phyloP scores from a whole-genome alignment of 2,888 invertebrate genomes.

The Polyommatus icarus region DNA sequence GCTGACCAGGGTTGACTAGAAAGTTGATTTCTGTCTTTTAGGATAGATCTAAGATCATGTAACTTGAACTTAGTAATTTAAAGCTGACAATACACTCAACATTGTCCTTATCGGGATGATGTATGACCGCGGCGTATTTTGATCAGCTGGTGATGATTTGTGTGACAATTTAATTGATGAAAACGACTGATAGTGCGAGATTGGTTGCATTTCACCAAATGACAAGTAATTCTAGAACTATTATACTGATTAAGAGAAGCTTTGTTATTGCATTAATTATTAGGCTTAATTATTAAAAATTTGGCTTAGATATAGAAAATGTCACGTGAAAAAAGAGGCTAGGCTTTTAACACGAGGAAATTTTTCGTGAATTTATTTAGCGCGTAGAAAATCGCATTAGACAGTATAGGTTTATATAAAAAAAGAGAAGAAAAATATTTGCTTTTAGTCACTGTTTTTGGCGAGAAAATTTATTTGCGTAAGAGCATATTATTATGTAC shows the following conservation, averaged over 20 bases:
- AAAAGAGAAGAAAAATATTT: background rate
- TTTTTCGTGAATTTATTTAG: too few relatives aligned
- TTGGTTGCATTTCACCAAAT: background rate
- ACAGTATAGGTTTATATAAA: background rate
- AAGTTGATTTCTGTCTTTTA: background rate
- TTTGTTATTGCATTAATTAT: background rate
- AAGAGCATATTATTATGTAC: background rate
- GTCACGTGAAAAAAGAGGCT: background rate
- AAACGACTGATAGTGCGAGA: background rate
- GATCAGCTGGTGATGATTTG: conserved; percentile 3
- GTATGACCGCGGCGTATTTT: conserved; percentile 9
- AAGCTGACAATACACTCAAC: conserved; percentile 14
- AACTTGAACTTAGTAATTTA: conserved; percentile 52
- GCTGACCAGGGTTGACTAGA: too few relatives aligned
- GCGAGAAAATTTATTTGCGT: background rate
- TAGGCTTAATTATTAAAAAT: too few relatives aligned
- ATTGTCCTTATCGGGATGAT: conserved; percentile 11
- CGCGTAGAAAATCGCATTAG: too few relatives aligned
- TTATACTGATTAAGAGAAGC: background rate
- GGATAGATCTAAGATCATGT: conserved; percentile 43
- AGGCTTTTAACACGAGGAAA: too few relatives aligned
- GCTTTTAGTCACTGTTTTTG: background rate
- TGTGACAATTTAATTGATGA: conserved; percentile 8
- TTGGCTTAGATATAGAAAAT: background rate
- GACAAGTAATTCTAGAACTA: background rate